Percentiles rank a stretch among this genome's conserved stretches.
These are phyloP conservation scores for Nestor notabilis DNA, from an alignment of 2,113 vertebrate genomes.

Conservation along the genomic window DNA sequence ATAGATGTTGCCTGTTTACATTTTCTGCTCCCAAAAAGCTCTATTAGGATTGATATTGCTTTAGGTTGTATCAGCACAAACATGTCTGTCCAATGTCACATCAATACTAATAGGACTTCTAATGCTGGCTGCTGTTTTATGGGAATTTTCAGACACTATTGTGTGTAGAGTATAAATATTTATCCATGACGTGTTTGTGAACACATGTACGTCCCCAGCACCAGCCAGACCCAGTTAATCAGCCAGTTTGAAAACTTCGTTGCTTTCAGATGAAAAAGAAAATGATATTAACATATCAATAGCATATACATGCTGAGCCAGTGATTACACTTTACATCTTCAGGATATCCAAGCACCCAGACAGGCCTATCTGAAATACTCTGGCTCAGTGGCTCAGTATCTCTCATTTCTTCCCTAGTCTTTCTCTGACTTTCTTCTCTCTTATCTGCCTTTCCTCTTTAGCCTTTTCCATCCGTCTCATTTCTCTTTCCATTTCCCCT, in stretches of 20 bases:
- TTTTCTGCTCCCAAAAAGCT: neutral
- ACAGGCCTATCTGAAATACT: slow-evolving; percentile 57
- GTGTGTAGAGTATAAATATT: slow-evolving; percentile 59
- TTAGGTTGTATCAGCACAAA: neutral
- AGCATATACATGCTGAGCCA: slow-evolving; percentile 73
- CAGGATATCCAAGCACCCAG: slow-evolving; percentile 52
- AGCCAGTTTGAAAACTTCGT: slow-evolving; percentile 77
- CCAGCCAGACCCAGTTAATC: slow-evolving; percentile 62
- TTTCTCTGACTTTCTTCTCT: slow-evolving; percentile 64
- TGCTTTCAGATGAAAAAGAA: slow-evolving; percentile 75
- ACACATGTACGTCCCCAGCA: neutral
- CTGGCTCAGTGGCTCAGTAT: neutral
- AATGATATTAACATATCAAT: slow-evolving; percentile 81
- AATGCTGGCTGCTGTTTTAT: slow-evolving; percentile 11
- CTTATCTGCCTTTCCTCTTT: slow-evolving; percentile 61
- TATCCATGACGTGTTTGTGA: slow-evolving; percentile 14
- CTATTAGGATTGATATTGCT: neutral
- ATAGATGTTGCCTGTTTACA: neutral
- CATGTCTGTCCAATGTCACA: neutral
- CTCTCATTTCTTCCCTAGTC: slow-evolving; percentile 41
- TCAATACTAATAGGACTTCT: slow-evolving; percentile 27
- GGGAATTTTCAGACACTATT: slow-evolving; percentile 48
- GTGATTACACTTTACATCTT: slow-evolving; percentile 76
- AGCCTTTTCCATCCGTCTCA: slow-evolving; percentile 15
- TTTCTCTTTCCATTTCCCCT: slow-evolving; percentile 44